Evolutionary conservation across 2,888 invertebrate genomes (phyloP).

Genomic region (Cyclophora albipunctata): DNA sequence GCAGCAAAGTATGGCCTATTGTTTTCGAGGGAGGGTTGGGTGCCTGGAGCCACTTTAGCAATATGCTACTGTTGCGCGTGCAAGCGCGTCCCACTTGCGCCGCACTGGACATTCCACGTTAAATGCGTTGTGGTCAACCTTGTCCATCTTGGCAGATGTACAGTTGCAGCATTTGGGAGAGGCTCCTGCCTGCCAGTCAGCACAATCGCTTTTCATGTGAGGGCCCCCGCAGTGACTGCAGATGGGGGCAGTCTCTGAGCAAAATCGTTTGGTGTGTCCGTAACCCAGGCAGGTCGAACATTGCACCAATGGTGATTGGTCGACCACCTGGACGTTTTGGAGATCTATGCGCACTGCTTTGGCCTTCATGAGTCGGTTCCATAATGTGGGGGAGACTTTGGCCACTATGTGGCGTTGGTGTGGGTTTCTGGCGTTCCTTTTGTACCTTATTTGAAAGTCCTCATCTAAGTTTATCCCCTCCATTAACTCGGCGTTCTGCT

Average conservation of each 20-base stretch:
- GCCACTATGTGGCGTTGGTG: conserved; percentile 6
- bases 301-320: conserved; percentile 1
- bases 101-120: conserved; percentile 1
- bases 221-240: background rate
- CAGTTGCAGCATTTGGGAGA: conserved; percentile 4
- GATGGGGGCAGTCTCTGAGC: conserved; percentile 5
- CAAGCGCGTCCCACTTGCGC: conserved; percentile 11
- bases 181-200: background rate
- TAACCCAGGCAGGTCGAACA: too few relatives aligned
- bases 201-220: background rate
- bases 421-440: conserved; percentile 6
- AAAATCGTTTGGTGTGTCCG: background rate
- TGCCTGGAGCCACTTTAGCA: conserved; percentile 9
- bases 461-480: too few relatives aligned
- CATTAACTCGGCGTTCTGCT: too few relatives aligned
- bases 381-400: conserved; percentile 4
- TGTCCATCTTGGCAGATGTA: background rate
- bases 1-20: too few relatives aligned
- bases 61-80: conserved; percentile 7
- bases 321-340: conserved; percentile 1
- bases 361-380: background rate
- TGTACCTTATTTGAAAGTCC: background rate
- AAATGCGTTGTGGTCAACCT: conserved; percentile 6
- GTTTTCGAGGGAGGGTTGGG: too few relatives aligned
- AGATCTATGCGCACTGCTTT: background rate